These are phyloP conservation scores for Clepsis dumicolana DNA, from an alignment of 2,888 invertebrate species.

Conservation along the genomic window DNA sequence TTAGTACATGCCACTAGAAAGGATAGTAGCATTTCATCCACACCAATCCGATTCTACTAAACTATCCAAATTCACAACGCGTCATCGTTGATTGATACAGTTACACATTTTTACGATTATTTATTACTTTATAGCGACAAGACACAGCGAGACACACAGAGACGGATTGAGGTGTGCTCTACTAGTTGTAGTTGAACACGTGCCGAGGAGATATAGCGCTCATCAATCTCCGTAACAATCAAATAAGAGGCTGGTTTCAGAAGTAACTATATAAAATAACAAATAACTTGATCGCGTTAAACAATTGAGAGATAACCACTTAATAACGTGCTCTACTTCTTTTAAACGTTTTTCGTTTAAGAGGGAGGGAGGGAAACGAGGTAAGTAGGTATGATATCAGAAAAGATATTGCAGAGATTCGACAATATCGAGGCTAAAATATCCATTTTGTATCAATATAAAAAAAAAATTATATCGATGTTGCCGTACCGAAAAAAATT, in stretches of 20 bases:
- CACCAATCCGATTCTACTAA: background rate
- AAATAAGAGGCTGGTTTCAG: conserved; percentile 21
- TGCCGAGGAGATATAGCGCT: conserved; percentile 21
- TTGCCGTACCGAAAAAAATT: too few relatives aligned
- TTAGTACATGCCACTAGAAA: too few relatives aligned
- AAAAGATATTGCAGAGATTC: too few relatives aligned
- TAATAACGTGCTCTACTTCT: background rate
- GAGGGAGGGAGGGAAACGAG: too few relatives aligned
- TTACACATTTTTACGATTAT: background rate
- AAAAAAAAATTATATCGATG: too few relatives aligned
- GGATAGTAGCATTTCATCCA: too few relatives aligned
- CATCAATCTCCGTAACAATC: conserved; percentile 40
- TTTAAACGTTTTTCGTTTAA: too few relatives aligned
- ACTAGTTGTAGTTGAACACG: conserved; percentile 28
- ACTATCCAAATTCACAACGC: background rate
- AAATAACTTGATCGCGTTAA: conserved; percentile 17
- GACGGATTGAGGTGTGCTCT: conserved; percentile 3
- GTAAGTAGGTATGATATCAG: too few relatives aligned
- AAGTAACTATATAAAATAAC: conserved; percentile 37
- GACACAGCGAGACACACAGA: background rate
- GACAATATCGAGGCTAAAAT: too few relatives aligned
- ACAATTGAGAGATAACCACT: conserved; percentile 10
- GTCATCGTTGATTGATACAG: background rate
- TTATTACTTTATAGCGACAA: background rate
- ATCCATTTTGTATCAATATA: too few relatives aligned